Percentiles rank a stretch among this genome's conserved stretches.
phyloP scores from a whole-genome alignment of 2,113 vertebrate species.

The Thalassarche chlororhynchos region DNA sequence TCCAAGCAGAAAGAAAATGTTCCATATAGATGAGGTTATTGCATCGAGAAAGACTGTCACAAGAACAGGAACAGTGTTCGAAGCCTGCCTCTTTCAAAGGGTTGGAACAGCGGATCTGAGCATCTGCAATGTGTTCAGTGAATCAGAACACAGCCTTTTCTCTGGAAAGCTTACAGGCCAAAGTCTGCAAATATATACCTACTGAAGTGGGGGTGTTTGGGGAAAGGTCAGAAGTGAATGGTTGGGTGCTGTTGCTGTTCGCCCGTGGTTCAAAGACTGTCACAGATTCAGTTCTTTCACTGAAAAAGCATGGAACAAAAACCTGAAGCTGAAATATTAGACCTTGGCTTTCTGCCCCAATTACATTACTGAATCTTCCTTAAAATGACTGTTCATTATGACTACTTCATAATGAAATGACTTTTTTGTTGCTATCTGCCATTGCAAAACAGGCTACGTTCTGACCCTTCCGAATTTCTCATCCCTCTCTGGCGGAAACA shows the following conservation, averaged over 20 bases:
- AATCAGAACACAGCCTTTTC: neutral
- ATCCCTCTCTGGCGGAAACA: neutral
- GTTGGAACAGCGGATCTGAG: rapidly evolving
- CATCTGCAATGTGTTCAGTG: neutral
- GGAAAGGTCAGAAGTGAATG: neutral
- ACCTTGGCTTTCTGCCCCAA: neutral
- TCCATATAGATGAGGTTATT: neutral
- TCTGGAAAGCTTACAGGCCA: neutral
- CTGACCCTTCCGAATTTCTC: neutral
- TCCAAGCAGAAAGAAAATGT: neutral
- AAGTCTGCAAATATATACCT: neutral
- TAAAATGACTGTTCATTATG: neutral
- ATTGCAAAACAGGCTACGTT: neutral
- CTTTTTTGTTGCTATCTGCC: neutral
- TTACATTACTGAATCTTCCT: neutral
- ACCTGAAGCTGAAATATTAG: neutral
- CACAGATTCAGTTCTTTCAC: neutral
- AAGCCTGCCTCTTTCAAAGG: neutral
- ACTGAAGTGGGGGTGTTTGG: neutral
- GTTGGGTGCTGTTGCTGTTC: neutral
- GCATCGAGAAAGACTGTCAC: neutral
- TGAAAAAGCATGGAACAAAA: neutral
- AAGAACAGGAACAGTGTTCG: neutral
- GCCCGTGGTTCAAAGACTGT: neutral
- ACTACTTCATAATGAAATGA: neutral